Percentiles rank a stretch among this genome's conserved stretches.
Conservation (phyloP, 2,113 vertebrate species). For the Chrysochloris asiatica region DNA sequence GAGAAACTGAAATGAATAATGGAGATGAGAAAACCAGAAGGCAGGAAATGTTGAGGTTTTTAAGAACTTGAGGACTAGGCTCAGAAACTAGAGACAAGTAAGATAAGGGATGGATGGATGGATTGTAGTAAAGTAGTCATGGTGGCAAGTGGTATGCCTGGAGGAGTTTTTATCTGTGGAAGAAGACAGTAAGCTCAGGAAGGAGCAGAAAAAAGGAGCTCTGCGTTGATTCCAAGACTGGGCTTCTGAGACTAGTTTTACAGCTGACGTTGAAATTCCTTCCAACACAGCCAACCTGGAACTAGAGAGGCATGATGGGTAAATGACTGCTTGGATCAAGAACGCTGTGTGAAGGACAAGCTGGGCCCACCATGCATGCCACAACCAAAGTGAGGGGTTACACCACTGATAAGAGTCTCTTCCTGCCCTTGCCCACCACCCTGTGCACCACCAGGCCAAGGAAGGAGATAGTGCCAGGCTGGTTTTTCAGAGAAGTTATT, state of each 20-base stretch:
- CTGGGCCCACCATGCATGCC: background rate
- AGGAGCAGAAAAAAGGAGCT: background rate
- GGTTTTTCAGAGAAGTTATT: background rate
- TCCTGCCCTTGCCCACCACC: too few species aligned
- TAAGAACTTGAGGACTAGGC: background rate
- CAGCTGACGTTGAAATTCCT: background rate
- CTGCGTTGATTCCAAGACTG: background rate
- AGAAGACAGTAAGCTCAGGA: background rate
- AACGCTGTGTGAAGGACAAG: background rate
- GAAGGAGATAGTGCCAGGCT: background rate
- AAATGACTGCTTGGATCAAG: background rate
- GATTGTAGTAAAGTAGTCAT: background rate
- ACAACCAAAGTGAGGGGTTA: accelerated
- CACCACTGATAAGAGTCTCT: background rate
- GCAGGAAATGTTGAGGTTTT: background rate
- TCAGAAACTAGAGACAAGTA: conserved; percentile 6
- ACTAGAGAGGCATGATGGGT: background rate
- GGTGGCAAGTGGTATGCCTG: background rate
- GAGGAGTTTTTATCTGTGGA: background rate
- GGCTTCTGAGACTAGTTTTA: background rate
- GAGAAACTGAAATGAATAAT: background rate
- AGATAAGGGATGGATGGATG: background rate
- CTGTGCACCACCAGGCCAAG: background rate
- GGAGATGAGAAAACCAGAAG: background rate
- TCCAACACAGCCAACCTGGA: background rate